Conservation (phyloP, 1,140 invertebrate genomes). For the Drosophila neocordata region DNA sequence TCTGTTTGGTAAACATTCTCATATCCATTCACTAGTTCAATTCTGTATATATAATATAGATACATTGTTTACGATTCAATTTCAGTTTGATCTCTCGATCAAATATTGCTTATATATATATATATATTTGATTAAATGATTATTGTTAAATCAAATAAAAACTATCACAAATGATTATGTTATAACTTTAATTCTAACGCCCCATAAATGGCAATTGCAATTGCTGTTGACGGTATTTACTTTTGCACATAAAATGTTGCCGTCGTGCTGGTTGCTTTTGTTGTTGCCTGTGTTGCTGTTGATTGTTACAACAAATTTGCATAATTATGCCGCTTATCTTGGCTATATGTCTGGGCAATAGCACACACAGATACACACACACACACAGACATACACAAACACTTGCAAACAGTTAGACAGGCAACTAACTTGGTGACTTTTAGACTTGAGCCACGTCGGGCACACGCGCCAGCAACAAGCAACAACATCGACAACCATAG, state of each 20-base stretch:
- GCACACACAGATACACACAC: too few species aligned
- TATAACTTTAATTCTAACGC: constrained; percentile 70
- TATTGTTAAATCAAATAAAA: constrained; percentile 14
- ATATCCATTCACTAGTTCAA: neutral
- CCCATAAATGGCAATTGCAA: constrained; percentile 68
- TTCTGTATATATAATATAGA: too few species aligned
- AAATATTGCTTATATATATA: neutral
- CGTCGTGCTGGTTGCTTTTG: constrained; percentile 14
- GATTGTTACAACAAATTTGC: constrained; percentile 78
- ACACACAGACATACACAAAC: too few species aligned
- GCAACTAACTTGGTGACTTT: constrained; percentile 35
- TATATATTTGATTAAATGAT: constrained; percentile 23
- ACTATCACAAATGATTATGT: constrained; percentile 56
- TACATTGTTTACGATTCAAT: neutral
- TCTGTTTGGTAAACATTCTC: neutral
- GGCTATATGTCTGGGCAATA: constrained; percentile 66
- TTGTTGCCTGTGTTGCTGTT: constrained; percentile 38
- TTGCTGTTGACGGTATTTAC: constrained; percentile 66
- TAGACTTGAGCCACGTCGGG: constrained; percentile 13
- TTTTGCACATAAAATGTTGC: constrained; percentile 60
- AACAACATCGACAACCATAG: constrained; percentile 22
- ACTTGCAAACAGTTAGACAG: constrained; percentile 14
- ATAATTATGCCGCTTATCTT: constrained; percentile 81
- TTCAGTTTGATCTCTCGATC: neutral
- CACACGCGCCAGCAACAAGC: neutral